phyloP scores from a whole-genome alignment of 2,113 vertebrate genomes.

The Regulus satrapa region DNA sequence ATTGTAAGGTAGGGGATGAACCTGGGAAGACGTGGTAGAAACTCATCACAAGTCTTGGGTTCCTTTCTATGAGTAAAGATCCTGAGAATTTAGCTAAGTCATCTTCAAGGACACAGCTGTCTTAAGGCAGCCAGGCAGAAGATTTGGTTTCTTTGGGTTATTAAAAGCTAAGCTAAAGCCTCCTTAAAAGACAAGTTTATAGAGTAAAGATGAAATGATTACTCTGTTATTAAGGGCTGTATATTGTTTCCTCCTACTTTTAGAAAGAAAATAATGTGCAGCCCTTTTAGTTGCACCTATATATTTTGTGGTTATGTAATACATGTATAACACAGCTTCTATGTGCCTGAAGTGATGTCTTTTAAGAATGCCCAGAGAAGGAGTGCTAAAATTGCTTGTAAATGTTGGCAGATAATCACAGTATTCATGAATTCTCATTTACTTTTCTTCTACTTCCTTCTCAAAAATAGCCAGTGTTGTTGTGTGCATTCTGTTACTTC shows the following conservation, averaged over 20 bases:
- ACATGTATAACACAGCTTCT: not conserved
- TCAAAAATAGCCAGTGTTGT: not conserved
- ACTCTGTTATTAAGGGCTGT: not conserved
- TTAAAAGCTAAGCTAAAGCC: not conserved
- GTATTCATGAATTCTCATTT: not conserved
- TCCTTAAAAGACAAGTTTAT: not conserved
- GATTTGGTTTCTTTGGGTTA: not conserved
- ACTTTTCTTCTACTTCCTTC: not conserved
- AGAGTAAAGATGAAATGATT: not conserved
- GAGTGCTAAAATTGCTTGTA: not conserved
- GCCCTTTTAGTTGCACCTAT: not conserved
- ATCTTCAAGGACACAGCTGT: not conserved
- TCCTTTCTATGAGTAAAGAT: not conserved
- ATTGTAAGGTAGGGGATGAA: not conserved
- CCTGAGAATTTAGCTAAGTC: not conserved
- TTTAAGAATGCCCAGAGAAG: not conserved
- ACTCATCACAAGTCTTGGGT: not conserved
- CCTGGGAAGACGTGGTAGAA: not conserved
- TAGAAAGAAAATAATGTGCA: not conserved
- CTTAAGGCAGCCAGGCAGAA: not conserved
- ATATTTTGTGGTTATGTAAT: not conserved
- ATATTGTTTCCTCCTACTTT: not conserved
- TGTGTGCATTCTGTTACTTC: conserved; percentile 13
- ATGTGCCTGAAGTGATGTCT: not conserved
- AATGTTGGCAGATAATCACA: not conserved